Evolutionary conservation across 2,113 vertebrate genomes (phyloP), one percentile per base, ranked within the genome.

Genomic region (Corythaixoides concolor): DNA sequence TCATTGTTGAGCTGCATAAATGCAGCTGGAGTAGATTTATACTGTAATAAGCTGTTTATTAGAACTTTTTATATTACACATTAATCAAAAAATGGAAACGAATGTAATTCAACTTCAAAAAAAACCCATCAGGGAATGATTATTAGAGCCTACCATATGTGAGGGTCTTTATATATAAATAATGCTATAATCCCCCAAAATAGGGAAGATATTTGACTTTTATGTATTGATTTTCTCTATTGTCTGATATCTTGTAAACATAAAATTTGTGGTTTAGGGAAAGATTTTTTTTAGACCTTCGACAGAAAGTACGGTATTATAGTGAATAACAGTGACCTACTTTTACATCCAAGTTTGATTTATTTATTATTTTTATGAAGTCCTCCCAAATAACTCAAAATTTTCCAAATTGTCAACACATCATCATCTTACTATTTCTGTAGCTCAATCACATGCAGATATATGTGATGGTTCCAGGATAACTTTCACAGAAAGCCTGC

Each of bases 11-110:
- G 26, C 15, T 76, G 33, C 30, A 75, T 52, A 92, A 97, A 90
- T 95, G 45, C 15, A 95, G 18, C 22, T 84, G 41, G 32, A 32
- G n/a, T 68, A 62, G 37, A 91, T 89, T 92, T 87, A 92, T 91
- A 62, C 11, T 52, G 33, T 75, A 95, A 90, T 90, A 94, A 58
- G 39, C 45, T 85, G 32, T 79, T 95, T 89, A 90, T 77, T 90
- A 64, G 52, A 77, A 75, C 56, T 83, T 80, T 84, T 78, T 67
- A 30, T 88, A n/a, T 62, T 72, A 7, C 12, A 79, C 45, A 79
- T 84, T 87, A 72, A 73, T 89, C 9, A 90, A 75, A 93, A 90
- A 74, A 26, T 37, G 5, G 26, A 70, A 72, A 66, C 68, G 1
- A 75, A 53, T 37, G 16, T 8, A n/a, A 30, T 76, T 74, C 3